Percentiles rank a stretch among this genome's conserved stretches.
phyloP scores from a whole-genome alignment of 2,113 vertebrate species.

The Muscicapa adusta region DNA sequence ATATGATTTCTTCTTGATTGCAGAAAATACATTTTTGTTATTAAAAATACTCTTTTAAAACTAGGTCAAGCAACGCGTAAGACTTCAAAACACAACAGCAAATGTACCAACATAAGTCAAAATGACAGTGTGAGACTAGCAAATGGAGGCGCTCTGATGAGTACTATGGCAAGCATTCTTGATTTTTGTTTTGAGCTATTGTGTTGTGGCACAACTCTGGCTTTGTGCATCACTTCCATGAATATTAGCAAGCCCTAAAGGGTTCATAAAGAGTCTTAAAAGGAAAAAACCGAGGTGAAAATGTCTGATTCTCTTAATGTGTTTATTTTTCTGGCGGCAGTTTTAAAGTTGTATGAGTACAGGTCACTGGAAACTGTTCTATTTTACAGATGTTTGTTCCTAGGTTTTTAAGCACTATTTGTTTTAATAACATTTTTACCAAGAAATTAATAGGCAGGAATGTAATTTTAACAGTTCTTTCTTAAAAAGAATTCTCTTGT shows the following conservation, averaged over 20 bases:
- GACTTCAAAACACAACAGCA: neutral
- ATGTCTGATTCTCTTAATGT: neutral
- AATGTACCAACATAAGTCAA: neutral
- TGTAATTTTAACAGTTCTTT: neutral
- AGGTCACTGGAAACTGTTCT: neutral
- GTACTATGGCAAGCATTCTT: neutral
- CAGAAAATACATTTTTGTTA: neutral
- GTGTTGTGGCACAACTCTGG: neutral
- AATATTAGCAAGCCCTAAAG: neutral
- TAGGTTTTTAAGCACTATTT: neutral
- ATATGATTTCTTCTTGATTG: neutral
- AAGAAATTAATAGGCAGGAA: neutral
- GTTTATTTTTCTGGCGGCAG: neutral
- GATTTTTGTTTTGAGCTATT: neutral
- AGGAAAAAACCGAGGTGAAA: neutral
- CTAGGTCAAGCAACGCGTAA: neutral
- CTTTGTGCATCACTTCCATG: neutral
- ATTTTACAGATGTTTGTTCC: neutral
- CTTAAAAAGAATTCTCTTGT: neutral
- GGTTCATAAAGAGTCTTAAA: neutral
- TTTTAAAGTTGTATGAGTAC: neutral
- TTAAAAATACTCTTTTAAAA: neutral
- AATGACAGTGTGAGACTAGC: neutral
- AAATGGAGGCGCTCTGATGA: neutral
- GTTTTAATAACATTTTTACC: neutral